These are phyloP conservation scores for Andricus curvator DNA, from an alignment of 2,888 invertebrate species.

Conservation along the genomic window DNA sequence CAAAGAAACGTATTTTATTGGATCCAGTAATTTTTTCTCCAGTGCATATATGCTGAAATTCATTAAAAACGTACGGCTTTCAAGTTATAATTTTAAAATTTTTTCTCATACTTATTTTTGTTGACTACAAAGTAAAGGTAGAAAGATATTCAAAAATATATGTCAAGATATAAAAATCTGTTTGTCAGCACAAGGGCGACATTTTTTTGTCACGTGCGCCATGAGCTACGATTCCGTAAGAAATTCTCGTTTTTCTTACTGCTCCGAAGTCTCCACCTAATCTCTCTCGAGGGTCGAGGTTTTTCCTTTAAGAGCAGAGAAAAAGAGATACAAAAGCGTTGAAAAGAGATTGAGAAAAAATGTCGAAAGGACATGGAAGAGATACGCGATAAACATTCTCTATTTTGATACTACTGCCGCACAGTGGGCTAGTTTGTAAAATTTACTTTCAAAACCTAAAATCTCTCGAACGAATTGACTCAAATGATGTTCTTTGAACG, in stretches of 20 bases:
- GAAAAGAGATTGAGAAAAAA: constrained; percentile 19
- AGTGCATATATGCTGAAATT: too few relatives aligned
- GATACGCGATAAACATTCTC: constrained; percentile 16
- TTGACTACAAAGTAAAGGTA: background rate
- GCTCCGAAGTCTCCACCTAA: constrained; percentile 40
- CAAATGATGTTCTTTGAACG: too few relatives aligned
- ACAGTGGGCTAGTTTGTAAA: too few relatives aligned
- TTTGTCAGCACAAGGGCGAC: background rate
- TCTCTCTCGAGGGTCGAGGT: constrained; percentile 46
- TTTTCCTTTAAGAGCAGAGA: constrained; percentile 31
- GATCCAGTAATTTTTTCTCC: too few relatives aligned
- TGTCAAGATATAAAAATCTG: background rate
- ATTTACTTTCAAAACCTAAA: too few relatives aligned
- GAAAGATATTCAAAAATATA: background rate
- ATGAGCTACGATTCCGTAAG: constrained; percentile 42
- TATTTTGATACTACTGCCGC: background rate
- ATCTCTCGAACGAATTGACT: too few relatives aligned
- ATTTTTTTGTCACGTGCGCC: constrained; percentile 5
- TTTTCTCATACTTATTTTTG: background rate
- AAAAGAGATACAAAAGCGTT: constrained; percentile 17
- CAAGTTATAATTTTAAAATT: too few relatives aligned
- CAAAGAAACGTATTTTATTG: too few relatives aligned
- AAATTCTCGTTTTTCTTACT: constrained; percentile 45
- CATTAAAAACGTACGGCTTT: too few relatives aligned
- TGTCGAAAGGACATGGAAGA: constrained; percentile 8